A percentile compares a stretch with the other conserved stretches of the same genome.
Evolutionary conservation across 1,140 invertebrate genomes (phyloP).

Genomic region (Drosophila cardini): DNA sequence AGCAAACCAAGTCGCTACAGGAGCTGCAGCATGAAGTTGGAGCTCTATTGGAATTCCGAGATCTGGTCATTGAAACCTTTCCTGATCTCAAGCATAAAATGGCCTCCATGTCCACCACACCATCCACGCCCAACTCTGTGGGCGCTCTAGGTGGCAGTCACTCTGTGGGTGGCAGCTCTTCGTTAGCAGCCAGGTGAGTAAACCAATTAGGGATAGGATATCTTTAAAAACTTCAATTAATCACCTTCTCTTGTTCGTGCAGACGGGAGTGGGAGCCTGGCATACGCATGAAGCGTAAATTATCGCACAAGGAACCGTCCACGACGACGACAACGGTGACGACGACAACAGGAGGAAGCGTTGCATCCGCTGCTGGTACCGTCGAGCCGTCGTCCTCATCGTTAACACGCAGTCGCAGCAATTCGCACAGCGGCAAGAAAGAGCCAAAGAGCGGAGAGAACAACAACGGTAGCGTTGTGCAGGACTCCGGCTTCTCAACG

Average conservation of each 20-base stretch:
- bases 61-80: slow-evolving; percentile 95
- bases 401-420: slow-evolving; percentile 88
- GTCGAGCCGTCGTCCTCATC: slow-evolving; percentile 84
- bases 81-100: slow-evolving; percentile 94
- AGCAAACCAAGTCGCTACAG: slow-evolving; percentile 85
- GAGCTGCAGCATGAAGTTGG: slow-evolving; percentile 96
- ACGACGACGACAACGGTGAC: slow-evolving; percentile 43
- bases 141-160: slow-evolving; percentile 84
- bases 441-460: slow-evolving; percentile 85
- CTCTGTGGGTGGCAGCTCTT: slow-evolving; percentile 68
- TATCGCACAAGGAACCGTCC: slow-evolving; percentile 85
- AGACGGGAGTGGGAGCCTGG: slow-evolving; percentile 91
- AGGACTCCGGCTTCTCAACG: slow-evolving; percentile 94
- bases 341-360: slow-evolving; percentile 24
- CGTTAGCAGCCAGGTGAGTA: slow-evolving; percentile 77
- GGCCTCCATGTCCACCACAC: slow-evolving; percentile 85
- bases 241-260: slow-evolving; percentile 30
- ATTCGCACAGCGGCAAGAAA: slow-evolving; percentile 87
- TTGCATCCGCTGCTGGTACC: slow-evolving; percentile 37
- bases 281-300: slow-evolving; percentile 90
- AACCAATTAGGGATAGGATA: not conserved
- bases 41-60: slow-evolving; percentile 93
- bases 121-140: slow-evolving; percentile 70
- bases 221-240: not conserved
- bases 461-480: slow-evolving; percentile 88